A percentile compares a stretch with the other conserved stretches of the same genome.
Evolutionary conservation across 2,113 vertebrate genomes (phyloP).

Genomic region (Tragelaphus strepsiceros): DNA sequence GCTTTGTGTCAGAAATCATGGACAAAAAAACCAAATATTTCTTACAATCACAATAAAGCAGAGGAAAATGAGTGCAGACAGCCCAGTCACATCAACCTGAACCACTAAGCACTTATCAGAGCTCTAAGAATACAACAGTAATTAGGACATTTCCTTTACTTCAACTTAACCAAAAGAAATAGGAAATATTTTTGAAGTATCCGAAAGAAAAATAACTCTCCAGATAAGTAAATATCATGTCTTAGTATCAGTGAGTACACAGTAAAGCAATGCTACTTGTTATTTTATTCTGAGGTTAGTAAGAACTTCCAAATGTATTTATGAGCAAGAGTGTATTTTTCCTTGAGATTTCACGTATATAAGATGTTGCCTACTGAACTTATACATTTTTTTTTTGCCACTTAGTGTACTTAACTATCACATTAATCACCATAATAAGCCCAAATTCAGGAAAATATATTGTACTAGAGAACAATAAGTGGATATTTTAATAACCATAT

Average conservation of each 20-base stretch:
- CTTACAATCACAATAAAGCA: background rate
- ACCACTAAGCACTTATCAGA: background rate
- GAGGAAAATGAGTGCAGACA: background rate
- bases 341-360: background rate
- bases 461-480: background rate
- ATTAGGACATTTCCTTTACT: background rate
- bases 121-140: background rate
- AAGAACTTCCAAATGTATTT: background rate
- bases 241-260: background rate
- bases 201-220: background rate
- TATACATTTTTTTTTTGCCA: background rate
- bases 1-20: background rate
- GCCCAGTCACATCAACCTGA: background rate
- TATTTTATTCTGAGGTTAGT: background rate
- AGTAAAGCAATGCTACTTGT: background rate
- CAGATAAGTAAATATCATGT: background rate
- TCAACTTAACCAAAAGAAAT: background rate
- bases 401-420: background rate
- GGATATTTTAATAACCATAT: conserved; percentile 31
- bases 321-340: background rate
- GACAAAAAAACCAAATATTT: background rate
- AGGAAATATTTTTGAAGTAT: background rate
- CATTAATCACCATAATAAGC: background rate
- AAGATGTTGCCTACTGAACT: background rate
- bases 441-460: background rate